Base-by-base conservation (phyloP, 2,888 invertebrate genomes). In the Phaonia tiefii region DNA sequence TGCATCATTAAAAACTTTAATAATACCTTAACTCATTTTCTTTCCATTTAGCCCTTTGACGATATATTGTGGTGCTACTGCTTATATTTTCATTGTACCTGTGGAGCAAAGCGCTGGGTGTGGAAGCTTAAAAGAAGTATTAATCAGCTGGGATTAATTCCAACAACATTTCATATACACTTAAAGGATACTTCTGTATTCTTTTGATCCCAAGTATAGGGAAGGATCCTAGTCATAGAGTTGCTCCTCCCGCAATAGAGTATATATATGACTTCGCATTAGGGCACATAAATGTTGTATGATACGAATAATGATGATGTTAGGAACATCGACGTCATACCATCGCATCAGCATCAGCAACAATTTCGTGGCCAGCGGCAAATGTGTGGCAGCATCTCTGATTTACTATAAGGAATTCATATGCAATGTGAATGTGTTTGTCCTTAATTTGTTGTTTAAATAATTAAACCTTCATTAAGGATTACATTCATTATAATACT, bases 111-210 rank as follows among this genome's bases (percentile, higher is more conserved):
- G n/a, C n/a, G n/a, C n/a, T n/a, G n/a, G n/a, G n/a, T n/a, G n/a
- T n/a, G n/a, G n/a, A n/a, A n/a, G n/a, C n/a, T n/a, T n/a, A n/a
- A n/a, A n/a, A n/a, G 31, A 39, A 51, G 26, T 63, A 56, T 65
- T 78, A 78, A 72, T 69, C 81, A 72, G 49, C 49, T 65, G 75
- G 72, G 81, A 78, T 56, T 81, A 78, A 78, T 78, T 56, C 54
- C 54, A 15, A 26, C 2, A 17, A 15, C 54, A 37, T 69, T 54
- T 54, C 46, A 72, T 63, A n/a, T 63, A 31, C 63, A 63, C 63
- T 63, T 63, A 63, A 42, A 63, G 37, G n/a, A 17, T 49, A 49
- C n/a, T n/a, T n/a, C n/a, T n/a, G n/a, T n/a, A n/a, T n/a, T n/a
- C n/a, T n/a, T n/a, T n/a, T n/a, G n/a, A n/a, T n/a, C n/a, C n/a